phyloP scores from a whole-genome alignment of 2,888 invertebrate genomes.

The Drosophila colorata region DNA sequence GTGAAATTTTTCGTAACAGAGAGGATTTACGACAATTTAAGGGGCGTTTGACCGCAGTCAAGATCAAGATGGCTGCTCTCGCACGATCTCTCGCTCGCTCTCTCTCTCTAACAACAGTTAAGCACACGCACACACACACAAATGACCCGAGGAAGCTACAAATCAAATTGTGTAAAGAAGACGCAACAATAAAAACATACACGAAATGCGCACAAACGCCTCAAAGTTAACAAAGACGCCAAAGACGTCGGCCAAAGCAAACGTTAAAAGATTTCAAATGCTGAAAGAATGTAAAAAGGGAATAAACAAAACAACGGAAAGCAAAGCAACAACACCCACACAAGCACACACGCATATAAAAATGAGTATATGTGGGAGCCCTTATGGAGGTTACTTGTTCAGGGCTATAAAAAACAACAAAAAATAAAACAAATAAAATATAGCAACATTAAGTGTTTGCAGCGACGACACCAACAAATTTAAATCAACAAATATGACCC shows the following conservation, averaged over 20 bases:
- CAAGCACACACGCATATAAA: slow-evolving; percentile 9
- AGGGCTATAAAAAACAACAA: slow-evolving; percentile 36
- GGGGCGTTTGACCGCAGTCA: slow-evolving; percentile 37
- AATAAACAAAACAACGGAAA: slow-evolving; percentile 38
- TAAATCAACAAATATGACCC: slow-evolving; percentile 78
- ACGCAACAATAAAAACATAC: slow-evolving; percentile 37
- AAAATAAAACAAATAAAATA: slow-evolving; percentile 37
- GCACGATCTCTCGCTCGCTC: neutral
- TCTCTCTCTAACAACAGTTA: slow-evolving; percentile 17
- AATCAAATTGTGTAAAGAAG: slow-evolving; percentile 39
- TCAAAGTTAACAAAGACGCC: slow-evolving; percentile 26
- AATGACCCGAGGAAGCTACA: slow-evolving; percentile 34
- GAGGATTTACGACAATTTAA: slow-evolving; percentile 28
- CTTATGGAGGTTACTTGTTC: slow-evolving; percentile 38
- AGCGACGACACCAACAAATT: slow-evolving; percentile 53
- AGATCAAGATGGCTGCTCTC: slow-evolving; percentile 50
- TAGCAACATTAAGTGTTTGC: slow-evolving; percentile 43
- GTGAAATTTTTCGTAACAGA: slow-evolving; percentile 48
- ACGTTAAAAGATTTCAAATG: slow-evolving; percentile 21
- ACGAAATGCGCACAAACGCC: slow-evolving; percentile 57
- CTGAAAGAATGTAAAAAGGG: slow-evolving; percentile 14
- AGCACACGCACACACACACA: slow-evolving; percentile 7
- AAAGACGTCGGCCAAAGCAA: slow-evolving; percentile 30
- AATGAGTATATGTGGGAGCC: slow-evolving; percentile 26
- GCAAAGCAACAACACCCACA: slow-evolving; percentile 35